Evolutionary conservation across 2,888 invertebrate genomes (phyloP).

Genomic region (Acleris emargana): DNA sequence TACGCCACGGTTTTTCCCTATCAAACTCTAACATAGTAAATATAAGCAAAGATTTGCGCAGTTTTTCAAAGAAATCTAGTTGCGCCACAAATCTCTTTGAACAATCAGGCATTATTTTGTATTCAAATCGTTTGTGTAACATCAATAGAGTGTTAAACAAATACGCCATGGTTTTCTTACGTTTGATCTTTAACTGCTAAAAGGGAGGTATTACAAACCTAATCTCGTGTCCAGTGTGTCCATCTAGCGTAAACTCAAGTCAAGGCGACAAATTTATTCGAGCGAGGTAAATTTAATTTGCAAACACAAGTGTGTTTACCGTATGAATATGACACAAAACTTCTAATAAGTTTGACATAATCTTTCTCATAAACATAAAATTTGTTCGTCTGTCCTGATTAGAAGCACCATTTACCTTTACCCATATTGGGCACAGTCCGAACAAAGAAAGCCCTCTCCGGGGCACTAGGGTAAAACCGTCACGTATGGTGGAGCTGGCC

Average conservation of each 20-base stretch:
- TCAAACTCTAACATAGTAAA: background rate
- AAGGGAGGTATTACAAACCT: no score
- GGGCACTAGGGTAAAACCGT: conserved; percentile 31
- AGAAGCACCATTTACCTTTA: no score
- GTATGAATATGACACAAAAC: no score
- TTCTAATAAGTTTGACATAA: no score
- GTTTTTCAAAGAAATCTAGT: conserved; percentile 15
- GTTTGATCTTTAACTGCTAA: background rate
- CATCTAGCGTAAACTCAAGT: no score
- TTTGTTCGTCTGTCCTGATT: no score
- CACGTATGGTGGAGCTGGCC: conserved; percentile 47
- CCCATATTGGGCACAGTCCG: no score
- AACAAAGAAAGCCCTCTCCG: background rate
- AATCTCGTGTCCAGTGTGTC: no score
- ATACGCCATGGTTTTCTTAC: conserved; percentile 1
- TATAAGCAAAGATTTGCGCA: background rate
- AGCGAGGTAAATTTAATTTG: no score
- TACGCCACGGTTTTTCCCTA: background rate
- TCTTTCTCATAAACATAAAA: no score
- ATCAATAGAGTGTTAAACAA: conserved; percentile 17
- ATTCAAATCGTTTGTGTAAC: conserved; percentile 23
- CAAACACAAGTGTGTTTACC: no score
- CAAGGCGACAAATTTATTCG: no score
- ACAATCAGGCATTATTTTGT: conserved; percentile 27
- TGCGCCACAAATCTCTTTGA: conserved; percentile 25